Conservation (phyloP, 2,888 invertebrate species). For the Eristalinus sepulchralis region DNA sequence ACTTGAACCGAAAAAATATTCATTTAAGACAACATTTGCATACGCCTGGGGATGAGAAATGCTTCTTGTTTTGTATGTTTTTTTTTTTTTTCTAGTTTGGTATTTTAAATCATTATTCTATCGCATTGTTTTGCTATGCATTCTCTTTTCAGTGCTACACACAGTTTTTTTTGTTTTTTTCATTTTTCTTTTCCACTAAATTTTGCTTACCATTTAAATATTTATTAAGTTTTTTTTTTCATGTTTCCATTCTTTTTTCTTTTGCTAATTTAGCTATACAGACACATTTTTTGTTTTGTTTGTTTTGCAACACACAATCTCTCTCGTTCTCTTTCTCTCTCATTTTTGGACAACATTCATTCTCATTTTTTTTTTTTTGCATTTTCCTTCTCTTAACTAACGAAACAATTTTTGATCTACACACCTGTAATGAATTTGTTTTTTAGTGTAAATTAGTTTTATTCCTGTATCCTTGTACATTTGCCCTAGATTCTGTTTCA, state of each 20-base stretch:
- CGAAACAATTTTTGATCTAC: conserved; percentile 32
- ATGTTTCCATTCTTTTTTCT: conserved; percentile 12
- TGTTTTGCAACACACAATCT: conserved; percentile 45
- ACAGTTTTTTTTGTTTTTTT: not conserved
- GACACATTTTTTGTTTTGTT: conserved; percentile 30
- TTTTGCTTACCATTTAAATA: conserved; percentile 40
- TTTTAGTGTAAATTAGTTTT: not conserved
- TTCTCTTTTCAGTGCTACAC: conserved; percentile 58
- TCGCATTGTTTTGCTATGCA: conserved; percentile 53
- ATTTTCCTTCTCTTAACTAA: conserved; percentile 22
- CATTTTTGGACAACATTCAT: conserved; percentile 61
- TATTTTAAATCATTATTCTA: conserved; percentile 47
- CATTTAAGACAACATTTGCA: conserved; percentile 13
- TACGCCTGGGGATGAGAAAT: conserved; percentile 55
- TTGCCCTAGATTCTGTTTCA: not conserved
- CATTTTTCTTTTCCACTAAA: conserved; percentile 2
- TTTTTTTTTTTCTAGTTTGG: conserved; percentile 62
- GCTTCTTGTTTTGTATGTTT: no score
- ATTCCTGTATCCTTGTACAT: conserved; percentile 10
- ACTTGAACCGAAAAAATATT: conserved; percentile 9
- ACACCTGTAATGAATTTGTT: not conserved
- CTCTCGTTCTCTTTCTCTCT: conserved; percentile 34
- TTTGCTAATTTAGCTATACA: conserved; percentile 64
- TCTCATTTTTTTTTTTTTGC: conserved; percentile 42
- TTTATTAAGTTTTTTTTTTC: conserved; percentile 31